Evolutionary conservation across 2,113 vertebrate genomes (phyloP), one percentile per base, ranked within the genome.

Genomic region (Pycnonotus jocosus): DNA sequence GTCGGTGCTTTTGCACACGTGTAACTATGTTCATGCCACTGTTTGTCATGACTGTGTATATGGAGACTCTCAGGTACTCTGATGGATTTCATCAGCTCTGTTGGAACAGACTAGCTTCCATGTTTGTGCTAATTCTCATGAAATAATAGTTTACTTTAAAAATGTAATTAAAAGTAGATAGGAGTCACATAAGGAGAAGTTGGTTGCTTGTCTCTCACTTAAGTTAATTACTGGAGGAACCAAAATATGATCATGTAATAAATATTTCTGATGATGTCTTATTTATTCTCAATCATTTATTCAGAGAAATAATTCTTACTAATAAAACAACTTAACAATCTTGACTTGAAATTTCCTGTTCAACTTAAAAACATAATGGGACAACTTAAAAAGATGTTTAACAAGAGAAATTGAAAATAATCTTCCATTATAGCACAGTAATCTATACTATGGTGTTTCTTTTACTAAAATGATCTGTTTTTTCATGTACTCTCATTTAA

Each of bases 151-250:
- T 60, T 35, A 28, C 33, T 31, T 33, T 6, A 62, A 47, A 64
- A 57, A 54, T 23, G 6, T 38, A 30, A 44, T 83, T 56, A 25
- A 76, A 66, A 83, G 20, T 64, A 80, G 56, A 24, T 65, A 44
- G 25, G 60, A 47, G 8, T 81, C 25, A 58, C 42, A 8, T 96
- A 82, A 94, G 47, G 92, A 92, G 96, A 96, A 97, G 95, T 98
- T 97, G 96, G 95, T 98, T 95, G 94, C 81, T 95, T 96, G 96
- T 97, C 96, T 97, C 66, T 98, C 96, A 88, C 96, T 98, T 97
- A 97, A 97, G 97, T 98, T 98, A 98, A 95, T 97, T 98, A 96
- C 93, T 98, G 96, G 93, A 96, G 96, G 97, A 98, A 98, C 95
- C 33, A 45, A 64, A 72, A n/a, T 51, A 37, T 56, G 24, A 47